Evolutionary conservation across 1,140 invertebrate genomes (phyloP).

Genomic region (Ceratosolen fusciceps): DNA sequence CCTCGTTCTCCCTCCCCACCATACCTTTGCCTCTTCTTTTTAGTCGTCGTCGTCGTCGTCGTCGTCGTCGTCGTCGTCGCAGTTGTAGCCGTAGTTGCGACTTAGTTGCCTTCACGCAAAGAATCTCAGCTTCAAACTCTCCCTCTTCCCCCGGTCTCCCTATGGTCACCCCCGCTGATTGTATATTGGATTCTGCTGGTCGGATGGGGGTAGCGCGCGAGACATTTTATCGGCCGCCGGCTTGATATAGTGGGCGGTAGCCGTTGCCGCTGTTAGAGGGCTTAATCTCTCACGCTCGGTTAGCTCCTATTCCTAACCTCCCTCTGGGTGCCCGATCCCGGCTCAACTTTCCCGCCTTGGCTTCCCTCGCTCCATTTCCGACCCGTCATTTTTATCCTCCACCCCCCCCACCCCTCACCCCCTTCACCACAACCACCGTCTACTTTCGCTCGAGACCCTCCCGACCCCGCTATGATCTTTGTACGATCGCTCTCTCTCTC

Average conservation of each 20-base stretch:
- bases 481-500: no score
- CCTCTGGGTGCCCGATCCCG: constrained; percentile 2
- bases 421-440: no score
- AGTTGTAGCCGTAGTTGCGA: no score
- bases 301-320: constrained; percentile 64
- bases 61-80: no score
- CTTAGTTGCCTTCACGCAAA: not conserved
- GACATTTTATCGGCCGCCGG: constrained; percentile 69
- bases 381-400: constrained; percentile 30
- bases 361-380: not conserved
- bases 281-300: constrained; percentile 73
- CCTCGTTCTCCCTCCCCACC: not conserved
- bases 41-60: no score
- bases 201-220: constrained; percentile 49
- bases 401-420: not conserved
- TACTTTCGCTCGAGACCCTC: no score
- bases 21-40: no score
- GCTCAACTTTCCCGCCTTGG: not conserved
- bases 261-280: constrained; percentile 65
- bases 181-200: constrained; percentile 7
- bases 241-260: constrained; percentile 70
- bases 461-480: no score
- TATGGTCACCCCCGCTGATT: not conserved
- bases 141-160: not conserved
- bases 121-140: not conserved